These are phyloP conservation scores for Galaxias olidus DNA, from an alignment of 2,797 vertebrate species.

Conservation along the genomic window DNA sequence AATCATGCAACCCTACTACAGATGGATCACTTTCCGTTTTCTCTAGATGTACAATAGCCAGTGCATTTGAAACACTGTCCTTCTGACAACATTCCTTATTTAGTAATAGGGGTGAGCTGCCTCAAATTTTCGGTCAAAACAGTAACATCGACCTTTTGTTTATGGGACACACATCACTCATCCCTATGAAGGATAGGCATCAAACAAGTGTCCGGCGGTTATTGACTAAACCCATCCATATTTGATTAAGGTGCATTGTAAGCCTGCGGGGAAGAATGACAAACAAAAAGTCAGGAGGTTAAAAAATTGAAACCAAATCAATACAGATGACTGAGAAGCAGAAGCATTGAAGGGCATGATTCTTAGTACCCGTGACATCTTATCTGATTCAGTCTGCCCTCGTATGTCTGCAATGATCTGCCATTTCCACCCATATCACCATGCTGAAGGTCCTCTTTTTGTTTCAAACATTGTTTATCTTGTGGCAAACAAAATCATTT, in stretches of 20 bases:
- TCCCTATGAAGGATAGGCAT: constrained; percentile 53
- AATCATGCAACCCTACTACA: no score
- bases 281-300: constrained; percentile 71
- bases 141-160: constrained; percentile 56
- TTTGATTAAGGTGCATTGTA: constrained; percentile 69
- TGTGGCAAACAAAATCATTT: no score
- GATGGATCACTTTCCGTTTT: no score
- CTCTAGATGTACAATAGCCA: no score
- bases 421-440: neutral
- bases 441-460: neutral
- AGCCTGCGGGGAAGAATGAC: constrained; percentile 57
- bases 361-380: constrained; percentile 55
- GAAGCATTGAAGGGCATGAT: constrained; percentile 54
- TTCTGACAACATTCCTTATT: no score
- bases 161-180: constrained; percentile 52
- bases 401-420: constrained; percentile 12
- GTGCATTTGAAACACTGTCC: no score
- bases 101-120: constrained; percentile 25
- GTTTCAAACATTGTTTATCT: no score
- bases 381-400: constrained; percentile 44
- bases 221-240: constrained; percentile 64
- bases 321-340: constrained; percentile 71
- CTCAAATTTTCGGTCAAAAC: constrained; percentile 40
- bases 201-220: constrained; percentile 53
- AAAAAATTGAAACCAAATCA: constrained; percentile 73